Base-by-base conservation (phyloP, 2,113 vertebrate species). In the Catagonus wagneri region DNA sequence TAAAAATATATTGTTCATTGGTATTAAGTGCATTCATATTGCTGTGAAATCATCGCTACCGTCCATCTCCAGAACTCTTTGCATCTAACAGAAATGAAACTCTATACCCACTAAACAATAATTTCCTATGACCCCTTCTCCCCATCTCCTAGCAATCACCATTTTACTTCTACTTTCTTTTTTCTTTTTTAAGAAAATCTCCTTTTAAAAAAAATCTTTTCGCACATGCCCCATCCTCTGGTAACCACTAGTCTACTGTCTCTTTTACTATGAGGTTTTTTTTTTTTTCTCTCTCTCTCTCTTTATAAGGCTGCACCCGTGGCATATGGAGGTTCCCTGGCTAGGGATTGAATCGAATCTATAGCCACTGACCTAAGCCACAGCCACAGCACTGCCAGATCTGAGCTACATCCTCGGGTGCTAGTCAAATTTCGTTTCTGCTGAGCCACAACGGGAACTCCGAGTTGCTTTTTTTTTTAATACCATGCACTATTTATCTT, bases 61-160 rank as follows among this genome's bases (percentile, higher is more conserved):
- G 65, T 34, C 54, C 74, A 87, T 79, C 65, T 86, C 52, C 58
- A 95, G 72, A 71, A 79, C 14, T 61, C 54, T 90, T 90, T 84
- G 27, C 29, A 66, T 83, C 16, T 83, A 50, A 63, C 25, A 72
- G 32, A 68, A 90, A 54, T 52, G 60, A 89, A 90, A 44, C 50
- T 71, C 36, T 95, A 56, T 76, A 39, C 25, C 23, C 54, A 71
- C 50, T 95, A 78, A 69, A 52, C 10, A 69, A 10, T 65, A 74
- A 69, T 23, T 89, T 27, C 32, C 19, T 13, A 71, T 78, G n/a
- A 94, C 8, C 10, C 17, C 44, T 54, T 80, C 44, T 39, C 32
- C n/a, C 32, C 39, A 88, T 75, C 13, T 80, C 72, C 39, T 88
- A 14, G 81, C 32, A 84, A 66, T 13, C 15, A 34, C 52, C 61